A percentile compares a stretch with the other conserved stretches of the same genome.
phyloP scores from a whole-genome alignment of 2,113 vertebrate species.

The Coregonus clupeaformis region DNA sequence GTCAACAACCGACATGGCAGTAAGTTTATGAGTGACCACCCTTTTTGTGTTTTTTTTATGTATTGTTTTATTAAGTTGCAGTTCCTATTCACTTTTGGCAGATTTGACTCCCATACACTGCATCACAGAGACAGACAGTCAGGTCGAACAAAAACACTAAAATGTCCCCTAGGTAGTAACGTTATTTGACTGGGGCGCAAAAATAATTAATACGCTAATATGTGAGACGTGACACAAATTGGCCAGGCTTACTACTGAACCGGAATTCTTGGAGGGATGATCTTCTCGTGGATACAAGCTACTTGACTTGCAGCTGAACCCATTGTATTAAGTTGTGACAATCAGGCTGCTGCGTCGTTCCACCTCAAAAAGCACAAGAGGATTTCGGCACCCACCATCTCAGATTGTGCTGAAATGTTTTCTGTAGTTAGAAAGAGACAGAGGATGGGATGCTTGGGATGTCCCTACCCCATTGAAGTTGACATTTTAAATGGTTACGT shows the following conservation, averaged over 20 bases:
- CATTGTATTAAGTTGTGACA: too few species aligned
- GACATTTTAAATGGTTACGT: too few species aligned
- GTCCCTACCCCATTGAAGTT: too few species aligned
- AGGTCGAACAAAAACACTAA: background rate
- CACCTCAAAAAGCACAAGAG: too few species aligned
- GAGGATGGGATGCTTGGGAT: too few species aligned
- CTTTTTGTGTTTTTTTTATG: background rate
- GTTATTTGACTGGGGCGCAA: background rate
- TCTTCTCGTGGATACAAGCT: conserved; percentile 37
- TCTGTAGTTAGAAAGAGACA: too few species aligned
- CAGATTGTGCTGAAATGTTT: too few species aligned
- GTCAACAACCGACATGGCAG: conserved; percentile 76
- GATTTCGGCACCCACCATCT: too few species aligned
- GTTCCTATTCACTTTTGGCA: background rate
- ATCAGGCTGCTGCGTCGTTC: too few species aligned
- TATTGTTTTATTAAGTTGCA: background rate
- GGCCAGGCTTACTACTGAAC: conserved; percentile 50
- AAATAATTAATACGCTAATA: background rate
- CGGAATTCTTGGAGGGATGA: conserved; percentile 62
- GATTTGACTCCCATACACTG: background rate
- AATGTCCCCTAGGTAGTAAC: too few species aligned
- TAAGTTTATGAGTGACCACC: conserved; percentile 47
- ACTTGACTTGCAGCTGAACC: background rate
- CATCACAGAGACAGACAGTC: background rate
- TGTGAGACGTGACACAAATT: conserved; percentile 26